A percentile compares a stretch with the other conserved stretches of the same genome.
Conservation (phyloP, 2,797 vertebrate species). For the Anguilla marmorata region DNA sequence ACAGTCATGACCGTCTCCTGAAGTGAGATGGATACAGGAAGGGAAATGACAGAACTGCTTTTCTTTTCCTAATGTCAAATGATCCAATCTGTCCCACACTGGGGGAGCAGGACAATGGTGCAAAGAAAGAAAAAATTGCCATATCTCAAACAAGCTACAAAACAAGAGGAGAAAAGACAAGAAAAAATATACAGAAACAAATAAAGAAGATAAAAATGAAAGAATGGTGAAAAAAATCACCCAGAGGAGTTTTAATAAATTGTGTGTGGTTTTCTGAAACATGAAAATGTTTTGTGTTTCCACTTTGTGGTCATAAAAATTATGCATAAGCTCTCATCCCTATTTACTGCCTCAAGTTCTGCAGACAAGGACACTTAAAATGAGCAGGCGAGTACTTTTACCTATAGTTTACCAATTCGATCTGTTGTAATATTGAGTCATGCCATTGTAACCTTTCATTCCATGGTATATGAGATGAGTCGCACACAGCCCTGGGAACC, state of each 20-base stretch:
- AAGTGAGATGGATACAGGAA: background rate
- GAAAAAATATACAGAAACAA: background rate
- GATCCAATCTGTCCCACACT: background rate
- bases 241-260: background rate
- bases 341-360: background rate
- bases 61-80: background rate
- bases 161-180: background rate
- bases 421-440: background rate
- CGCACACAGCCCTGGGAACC: background rate
- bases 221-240: background rate
- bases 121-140: background rate
- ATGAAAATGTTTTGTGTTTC: background rate
- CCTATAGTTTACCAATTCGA: background rate
- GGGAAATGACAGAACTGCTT: background rate
- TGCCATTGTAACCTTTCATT: background rate
- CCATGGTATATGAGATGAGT: background rate
- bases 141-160: background rate
- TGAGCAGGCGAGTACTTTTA: background rate
- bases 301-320: background rate
- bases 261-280: background rate
- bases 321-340: background rate
- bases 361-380: background rate
- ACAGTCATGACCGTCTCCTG: background rate
- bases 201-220: background rate
- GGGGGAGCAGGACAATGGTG: background rate